Conservation (phyloP, 2,113 vertebrate species). For the Eclectus roratus region DNA sequence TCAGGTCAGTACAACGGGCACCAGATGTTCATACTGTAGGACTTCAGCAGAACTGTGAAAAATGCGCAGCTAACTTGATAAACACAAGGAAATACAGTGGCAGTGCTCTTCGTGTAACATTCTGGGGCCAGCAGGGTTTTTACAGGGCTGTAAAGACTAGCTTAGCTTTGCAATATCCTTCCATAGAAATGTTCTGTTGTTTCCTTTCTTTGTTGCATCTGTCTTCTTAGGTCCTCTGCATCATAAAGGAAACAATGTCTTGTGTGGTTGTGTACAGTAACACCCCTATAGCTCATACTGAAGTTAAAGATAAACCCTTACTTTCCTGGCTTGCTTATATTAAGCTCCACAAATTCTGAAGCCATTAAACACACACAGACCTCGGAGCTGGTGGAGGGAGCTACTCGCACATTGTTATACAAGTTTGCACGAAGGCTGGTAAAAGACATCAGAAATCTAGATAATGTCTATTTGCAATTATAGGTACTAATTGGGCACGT, state of each 20-base stretch:
- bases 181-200: neutral
- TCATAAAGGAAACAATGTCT: neutral
- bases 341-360: neutral
- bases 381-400: neutral
- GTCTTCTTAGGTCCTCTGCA: neutral
- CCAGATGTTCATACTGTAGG: neutral
- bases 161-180: neutral
- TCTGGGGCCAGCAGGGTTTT: neutral
- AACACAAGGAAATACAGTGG: neutral
- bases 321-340: neutral
- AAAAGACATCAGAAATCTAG: neutral
- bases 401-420: rapidly evolving
- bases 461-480: neutral
- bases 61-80: neutral
- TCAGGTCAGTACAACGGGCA: neutral
- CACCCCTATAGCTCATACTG: neutral
- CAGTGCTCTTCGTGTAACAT: rapidly evolving
- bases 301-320: neutral
- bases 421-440: neutral
- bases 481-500: rapidly evolving
- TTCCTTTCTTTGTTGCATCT: neutral
- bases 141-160: neutral
- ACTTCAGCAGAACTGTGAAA: neutral
- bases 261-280: neutral
- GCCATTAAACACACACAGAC: neutral